Evolutionary conservation across 2,797 vertebrate genomes (phyloP), one percentile per base, ranked within the genome.

Genomic region (Argyrosomus regius): DNA sequence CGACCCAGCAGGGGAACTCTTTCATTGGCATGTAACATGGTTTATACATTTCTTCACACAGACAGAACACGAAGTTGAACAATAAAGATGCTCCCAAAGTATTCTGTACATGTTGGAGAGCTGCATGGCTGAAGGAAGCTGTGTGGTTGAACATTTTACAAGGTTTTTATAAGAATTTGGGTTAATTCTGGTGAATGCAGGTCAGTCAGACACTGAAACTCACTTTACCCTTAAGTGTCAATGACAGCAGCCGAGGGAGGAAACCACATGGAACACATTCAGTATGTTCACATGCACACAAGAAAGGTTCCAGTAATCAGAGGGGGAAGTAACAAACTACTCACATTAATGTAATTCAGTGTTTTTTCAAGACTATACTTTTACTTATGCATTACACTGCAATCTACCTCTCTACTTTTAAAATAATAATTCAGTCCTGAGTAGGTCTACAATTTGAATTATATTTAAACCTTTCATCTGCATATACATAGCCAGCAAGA

Each of bases 31-130:
- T 50, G 62, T 66, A 76, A 84, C 26, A 28, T 16, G 48, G 43
- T 56, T 70, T 77, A 69, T 52, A 62, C 63, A 52, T 81, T 78
- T 73, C 75, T 78, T 78, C 70, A 81, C 67, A 80, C 70, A 16
- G 28, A 17, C 48, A 49, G 8, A 61, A 41, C 9, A 24, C 1
- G 3, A 39, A 50, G 28, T 7, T 56, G 28, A 73, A 57, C 3
- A 50, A 60, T 7, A 28, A 20, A 58, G 43, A 48, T 9, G 41
- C 22, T 43, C 6, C 49, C n/a, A 24, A 14, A 10, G 24, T 6
- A 35, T 46, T 54, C 7, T 17, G 5, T 31, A 12, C 20, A 50
- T 53, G 18, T 24, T 39, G 6, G 28, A 54, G 9, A 22, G 17
- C n/a, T 20, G 43, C n/a, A 9, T 6, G 8, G 53, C 18, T 52